Base-by-base conservation (phyloP, 2,888 invertebrate genomes). In the Myathropa florea region DNA sequence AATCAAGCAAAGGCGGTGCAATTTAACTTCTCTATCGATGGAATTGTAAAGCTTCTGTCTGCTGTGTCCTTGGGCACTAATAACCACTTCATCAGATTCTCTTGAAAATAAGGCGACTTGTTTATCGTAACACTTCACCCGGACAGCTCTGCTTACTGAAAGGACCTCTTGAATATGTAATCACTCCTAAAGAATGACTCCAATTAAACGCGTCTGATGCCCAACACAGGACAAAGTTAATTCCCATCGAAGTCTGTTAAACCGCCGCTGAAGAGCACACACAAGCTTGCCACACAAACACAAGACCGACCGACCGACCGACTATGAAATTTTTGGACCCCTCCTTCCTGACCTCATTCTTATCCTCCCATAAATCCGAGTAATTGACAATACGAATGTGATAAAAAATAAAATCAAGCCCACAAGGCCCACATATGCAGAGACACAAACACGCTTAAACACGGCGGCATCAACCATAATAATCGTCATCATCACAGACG, bases 401-500 rank as follows among this genome's bases (percentile, higher is more conserved):
- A 72, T 77, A 72, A 77, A 76, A 72, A 72, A 75, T 46, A 75
- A 67, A 33, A 23, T 53, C 14, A 68, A 72, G 18, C 59, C 4
- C 9, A 33, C 10, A 4, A 46, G 53, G 28, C n/a, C 28, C 26
- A 57, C 57, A 14, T 12, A 24, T 21, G 23, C 21, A 39, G 39
- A 59, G 53, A 60, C 39, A 39, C 39, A 39, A 46, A 18, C 46
- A 53, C 60, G 60, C 76, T 81, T 72, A 70, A 71, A 67, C 81
- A 81, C 72, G 39, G 61, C 81, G 72, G 76, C 81, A 81, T 85
- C 81, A 85, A 81, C 84, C 81, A 81, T 85, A 85, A 85, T 85
- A 85, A 81, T 85, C 81, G 72, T 85, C 81, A 84, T 81, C 81
- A 76, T 81, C 61, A 6, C 57, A 67, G 71, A 65, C 70, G 59